Base-by-base conservation (phyloP, 2,113 vertebrate species). In the Vidua macroura region DNA sequence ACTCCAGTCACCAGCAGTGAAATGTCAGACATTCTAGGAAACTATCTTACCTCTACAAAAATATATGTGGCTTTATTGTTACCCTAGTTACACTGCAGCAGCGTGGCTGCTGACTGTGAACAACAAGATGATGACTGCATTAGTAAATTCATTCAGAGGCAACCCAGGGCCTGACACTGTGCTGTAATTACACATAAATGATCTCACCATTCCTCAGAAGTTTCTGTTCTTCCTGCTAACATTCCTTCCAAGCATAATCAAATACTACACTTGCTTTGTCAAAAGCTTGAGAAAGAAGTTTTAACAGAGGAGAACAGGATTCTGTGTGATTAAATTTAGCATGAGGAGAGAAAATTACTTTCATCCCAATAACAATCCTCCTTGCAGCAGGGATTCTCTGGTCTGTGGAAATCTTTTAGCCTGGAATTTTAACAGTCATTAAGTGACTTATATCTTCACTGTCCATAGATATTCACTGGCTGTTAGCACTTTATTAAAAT, bases 401-500 rank as follows among this genome's bases (percentile, higher is more conserved):
- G 53, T 78, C 90, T 64, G 30, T 66, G 53, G 79, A 81, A 92
- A 88, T 73, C 22, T 79, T 90, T 79, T 69, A 77, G 20, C 27
- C 39, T 74, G 31, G 55, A 91, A 90, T 83, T 94, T 56, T 70
- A 83, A 19, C 70, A 79, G 67, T 88, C 43, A 41, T 90, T 91
- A 80, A 77, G 30, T 58, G 63, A 86, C 43, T 87, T 62, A 35
- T 10, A 72, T 59, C 52, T 39, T 90, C 44, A 49, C 43, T 37
- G 44, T 90, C 51, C 22, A 31, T 51, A 90, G 75, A 90, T 74
- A 90, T 33, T 67, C 82, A 60, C 83, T 69, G 68, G 24, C 62
- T 91, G 67, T 74, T 95, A 83, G 5, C 35, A 90, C 51, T 83
- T 90, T 52, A 69, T 80, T 83, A 84, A 94, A 93, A 93, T 81